Conservation (phyloP, 2,888 invertebrate species). For the Nudaria mundana region DNA sequence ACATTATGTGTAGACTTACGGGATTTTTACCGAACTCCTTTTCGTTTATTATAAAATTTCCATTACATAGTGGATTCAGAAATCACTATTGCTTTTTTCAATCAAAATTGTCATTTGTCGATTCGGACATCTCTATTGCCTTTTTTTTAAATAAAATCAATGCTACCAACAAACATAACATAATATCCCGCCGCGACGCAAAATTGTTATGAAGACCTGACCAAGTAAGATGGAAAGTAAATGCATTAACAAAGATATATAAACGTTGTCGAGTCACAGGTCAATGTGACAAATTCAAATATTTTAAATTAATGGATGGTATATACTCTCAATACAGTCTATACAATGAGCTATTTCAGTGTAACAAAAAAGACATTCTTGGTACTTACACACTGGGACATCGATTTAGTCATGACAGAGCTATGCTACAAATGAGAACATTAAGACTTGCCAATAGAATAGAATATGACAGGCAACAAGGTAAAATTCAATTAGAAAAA, state of each 20-base stretch:
- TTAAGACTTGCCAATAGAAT: conserved; percentile 51
- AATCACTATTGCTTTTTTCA: too few species aligned
- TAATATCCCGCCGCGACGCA: conserved; percentile 70
- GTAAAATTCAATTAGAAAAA: conserved; percentile 52
- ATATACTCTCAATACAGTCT: conserved; percentile 50
- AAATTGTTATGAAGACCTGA: conserved; percentile 47
- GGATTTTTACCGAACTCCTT: too few species aligned
- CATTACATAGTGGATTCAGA: too few species aligned
- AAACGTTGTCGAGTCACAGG: conserved; percentile 48
- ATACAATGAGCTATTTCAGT: too few species aligned
- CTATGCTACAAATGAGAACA: conserved; percentile 49
- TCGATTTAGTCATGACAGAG: conserved; percentile 36
- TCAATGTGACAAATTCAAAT: conserved; percentile 46
- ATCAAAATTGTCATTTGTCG: too few species aligned
- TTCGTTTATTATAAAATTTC: too few species aligned
- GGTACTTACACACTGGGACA: too few species aligned
- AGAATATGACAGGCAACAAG: conserved; percentile 47
- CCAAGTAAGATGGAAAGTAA: conserved; percentile 58
- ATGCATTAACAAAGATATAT: conserved; percentile 54
- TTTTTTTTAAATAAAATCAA: too few species aligned
- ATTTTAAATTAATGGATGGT: conserved; percentile 49
- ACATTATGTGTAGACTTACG: too few species aligned
- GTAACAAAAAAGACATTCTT: too few species aligned
- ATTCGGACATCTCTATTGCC: too few species aligned
- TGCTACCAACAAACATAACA: conserved; percentile 58